Base-by-base conservation (phyloP, 92 coral and sea anemone genomes). In the Isaurus tuberculatus region DNA sequence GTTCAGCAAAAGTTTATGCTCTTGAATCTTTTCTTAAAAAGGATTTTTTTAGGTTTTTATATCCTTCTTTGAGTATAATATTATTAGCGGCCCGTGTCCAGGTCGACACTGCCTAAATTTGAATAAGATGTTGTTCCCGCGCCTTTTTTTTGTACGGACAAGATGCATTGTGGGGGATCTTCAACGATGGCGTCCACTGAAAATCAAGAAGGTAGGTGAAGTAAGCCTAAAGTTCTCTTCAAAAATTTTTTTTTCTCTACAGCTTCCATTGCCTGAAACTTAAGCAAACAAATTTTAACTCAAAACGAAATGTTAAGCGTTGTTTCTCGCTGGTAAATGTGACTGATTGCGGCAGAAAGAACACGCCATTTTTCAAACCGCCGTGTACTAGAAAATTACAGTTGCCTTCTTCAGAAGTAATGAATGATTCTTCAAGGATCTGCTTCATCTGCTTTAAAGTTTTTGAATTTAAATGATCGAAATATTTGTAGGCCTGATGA, bases 121-220 rank as follows among this genome's bases (percentile, higher is more conserved):
- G 72, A 31, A 40, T 72, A 22, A 16, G 20, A 37, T 40, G 25
- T 51, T 11, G 11, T 58, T 77, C 70, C 82, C 82, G 70, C 70
- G 23, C 27, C 58, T 75, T 77, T 75, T 25, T 17, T n/a, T n/a
- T n/a, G n/a, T 57, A 19, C 44, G 23, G 34, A 28, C 51, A 70
- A 65, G 26, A 25, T 13, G 82, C 70, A 58, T 77, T 58, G 68
- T 60, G 82, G 82, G 70, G 36, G 70, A 55, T 58, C 31, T 22
- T 34, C 51, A 28, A 77, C 37, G 82, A 77, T 77, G 82, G 70
- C 82, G 82, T 58, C 82, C 82, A 77, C 82, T 9, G 82, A 77
- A 77, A 77, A 77, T 65, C 82, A 77, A 77, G 82, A 77, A 77
- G 82, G 82, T 77, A 64, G 58, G 82, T 61, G 68, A 40, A 36